Evolutionary conservation across 1,140 invertebrate species (phyloP).

Genomic region (Drosophila equinoxialis): DNA sequence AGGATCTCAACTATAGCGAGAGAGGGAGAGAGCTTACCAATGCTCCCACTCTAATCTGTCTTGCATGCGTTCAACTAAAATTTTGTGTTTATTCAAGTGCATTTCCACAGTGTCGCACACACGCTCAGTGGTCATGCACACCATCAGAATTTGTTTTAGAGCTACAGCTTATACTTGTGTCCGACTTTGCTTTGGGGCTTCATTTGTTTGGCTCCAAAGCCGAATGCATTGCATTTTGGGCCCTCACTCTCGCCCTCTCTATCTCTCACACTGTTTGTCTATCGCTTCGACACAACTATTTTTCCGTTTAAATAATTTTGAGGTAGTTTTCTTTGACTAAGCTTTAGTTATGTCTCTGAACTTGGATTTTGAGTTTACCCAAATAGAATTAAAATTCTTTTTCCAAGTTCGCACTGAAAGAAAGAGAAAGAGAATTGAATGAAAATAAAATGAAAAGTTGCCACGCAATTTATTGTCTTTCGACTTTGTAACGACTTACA

Average conservation of each 20-base stretch:
- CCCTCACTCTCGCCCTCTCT: no score
- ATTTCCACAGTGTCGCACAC: slow-evolving; percentile 77
- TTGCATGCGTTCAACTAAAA: slow-evolving; percentile 75
- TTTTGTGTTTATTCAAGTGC: slow-evolving; percentile 80
- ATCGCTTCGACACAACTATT: slow-evolving; percentile 42
- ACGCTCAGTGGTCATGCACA: slow-evolving; percentile 59
- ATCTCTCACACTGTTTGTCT: slow-evolving; percentile 1
- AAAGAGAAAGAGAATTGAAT: neutral
- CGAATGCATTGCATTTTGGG: slow-evolving; percentile 12
- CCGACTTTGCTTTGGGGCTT: slow-evolving; percentile 65
- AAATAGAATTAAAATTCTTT: slow-evolving; percentile 70
- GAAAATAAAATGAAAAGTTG: slow-evolving; percentile 49
- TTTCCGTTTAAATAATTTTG: slow-evolving; percentile 72
- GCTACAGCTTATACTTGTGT: slow-evolving; percentile 9
- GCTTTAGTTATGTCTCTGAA: slow-evolving; percentile 56
- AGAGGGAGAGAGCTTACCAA: neutral
- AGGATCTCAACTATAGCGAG: neutral
- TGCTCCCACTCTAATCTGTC: slow-evolving; percentile 41
- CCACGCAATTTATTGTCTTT: slow-evolving; percentile 65
- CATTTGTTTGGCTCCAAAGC: slow-evolving; percentile 54
- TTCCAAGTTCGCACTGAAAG: slow-evolving; percentile 18
- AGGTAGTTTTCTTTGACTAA: slow-evolving; percentile 53
- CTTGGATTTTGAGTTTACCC: slow-evolving; percentile 6
- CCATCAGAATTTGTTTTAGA: neutral
- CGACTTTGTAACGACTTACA: slow-evolving; percentile 59